Conservation (phyloP, 2,797 vertebrate genomes). For the Rhinichthys osculus region DNA sequence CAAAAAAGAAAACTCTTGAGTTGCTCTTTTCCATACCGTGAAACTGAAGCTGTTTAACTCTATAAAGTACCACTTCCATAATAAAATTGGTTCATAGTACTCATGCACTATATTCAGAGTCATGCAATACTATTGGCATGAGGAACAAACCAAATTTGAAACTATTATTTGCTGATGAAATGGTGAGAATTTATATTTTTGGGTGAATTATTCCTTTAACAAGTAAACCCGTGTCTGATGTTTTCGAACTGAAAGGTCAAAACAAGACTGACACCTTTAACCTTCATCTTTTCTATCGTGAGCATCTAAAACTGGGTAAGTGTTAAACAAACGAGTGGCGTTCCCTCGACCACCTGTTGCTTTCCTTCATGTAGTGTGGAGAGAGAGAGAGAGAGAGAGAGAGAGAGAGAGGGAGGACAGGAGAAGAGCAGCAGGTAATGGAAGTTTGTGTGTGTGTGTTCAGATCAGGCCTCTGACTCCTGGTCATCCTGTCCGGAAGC, state of each 20-base stretch:
- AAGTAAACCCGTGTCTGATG: not conserved
- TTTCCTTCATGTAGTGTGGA: slow-evolving; percentile 13
- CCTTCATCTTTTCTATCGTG: not conserved
- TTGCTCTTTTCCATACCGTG: not conserved
- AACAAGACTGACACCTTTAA: not conserved
- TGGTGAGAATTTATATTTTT: not conserved
- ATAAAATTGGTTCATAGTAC: not conserved
- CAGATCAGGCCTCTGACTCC: slow-evolving; percentile 91
- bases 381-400: not conserved
- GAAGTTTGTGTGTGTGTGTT: not conserved
- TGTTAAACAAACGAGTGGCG: not conserved
- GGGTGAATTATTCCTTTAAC: slow-evolving; percentile 10
- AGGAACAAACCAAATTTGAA: not conserved
- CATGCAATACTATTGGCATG: not conserved
- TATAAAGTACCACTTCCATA: not conserved
- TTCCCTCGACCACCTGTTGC: not conserved
- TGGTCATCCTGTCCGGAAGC: slow-evolving; percentile 78
- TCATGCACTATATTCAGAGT: not conserved
- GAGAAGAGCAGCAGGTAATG: slow-evolving; percentile 9
- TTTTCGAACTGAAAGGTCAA: not conserved
- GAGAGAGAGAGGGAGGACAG: slow-evolving; percentile 8
- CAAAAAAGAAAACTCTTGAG: not conserved
- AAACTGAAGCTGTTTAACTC: not conserved
- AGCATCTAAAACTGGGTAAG: not conserved
- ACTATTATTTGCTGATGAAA: not conserved